Evolutionary conservation across 2,888 invertebrate genomes (phyloP), one percentile per base, ranked within the genome.

Genomic region (Pristionchus arcanus): DNA sequence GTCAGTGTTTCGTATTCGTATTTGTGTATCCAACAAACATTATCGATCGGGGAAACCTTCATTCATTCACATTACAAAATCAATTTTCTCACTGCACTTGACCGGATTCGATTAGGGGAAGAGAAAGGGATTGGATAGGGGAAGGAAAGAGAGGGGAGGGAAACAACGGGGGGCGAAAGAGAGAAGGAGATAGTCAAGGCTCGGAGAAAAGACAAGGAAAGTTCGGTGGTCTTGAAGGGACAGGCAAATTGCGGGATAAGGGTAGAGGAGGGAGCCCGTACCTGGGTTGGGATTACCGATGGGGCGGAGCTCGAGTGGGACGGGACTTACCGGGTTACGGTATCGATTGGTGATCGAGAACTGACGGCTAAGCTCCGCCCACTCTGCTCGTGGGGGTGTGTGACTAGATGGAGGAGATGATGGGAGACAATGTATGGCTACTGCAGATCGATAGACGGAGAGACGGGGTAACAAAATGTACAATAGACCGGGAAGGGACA

Each of bases 221-320:
- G 83, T 53, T 49, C 49, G 83, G 83, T n/a, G 53, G 83, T 53
- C 16, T 9, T 21, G 13, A 21, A 9, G n/a, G 53, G 83, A 37
- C 68, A n/a, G n/a, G 15, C n/a, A 68, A 81, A 37, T 1, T 25
- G 77, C n/a, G 77, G 25, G 83, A 49, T 31, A 49, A 34, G 83
- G 7, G 68, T 68, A 28, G n/a, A 21, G 49, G 83, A n/a, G n/a
- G 49, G 19, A 16, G 84, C 53, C 55, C 55, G 84, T 59, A 59
- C 28, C 55, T 19, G 84, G 59, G 77, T 42, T 37, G 77, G 55
- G 42, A 49, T 25, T 77, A 77, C 77, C 77, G 77, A 77, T 77
- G 77, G 11, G n/a, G 77, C 31, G 71, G 25, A 28, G 9, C 31
- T 28, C 9, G 42, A 49, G 71, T 7, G 2, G 34, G 25, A 28